Conservation (phyloP, 2,797 vertebrate species). For the Melanotaenia nigrans region DNA sequence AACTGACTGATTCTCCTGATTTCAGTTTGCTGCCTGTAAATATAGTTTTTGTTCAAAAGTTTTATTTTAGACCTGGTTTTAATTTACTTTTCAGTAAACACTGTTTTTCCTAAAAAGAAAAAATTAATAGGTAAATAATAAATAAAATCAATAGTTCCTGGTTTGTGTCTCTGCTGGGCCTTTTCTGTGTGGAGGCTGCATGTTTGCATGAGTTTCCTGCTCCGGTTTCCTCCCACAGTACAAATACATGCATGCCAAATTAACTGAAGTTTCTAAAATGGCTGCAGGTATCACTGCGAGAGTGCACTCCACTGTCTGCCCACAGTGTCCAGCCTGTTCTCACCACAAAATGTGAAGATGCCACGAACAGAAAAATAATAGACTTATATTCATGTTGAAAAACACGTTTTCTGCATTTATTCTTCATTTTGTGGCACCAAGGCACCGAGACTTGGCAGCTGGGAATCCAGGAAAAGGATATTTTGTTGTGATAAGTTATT, state of each 20-base stretch:
- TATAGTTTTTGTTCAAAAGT: too few relatives aligned
- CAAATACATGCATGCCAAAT: constrained; percentile 8
- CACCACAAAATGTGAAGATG: background rate
- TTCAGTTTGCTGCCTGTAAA: too few relatives aligned
- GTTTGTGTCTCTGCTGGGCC: background rate
- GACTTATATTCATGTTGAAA: background rate
- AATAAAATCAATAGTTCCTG: background rate
- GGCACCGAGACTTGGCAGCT: background rate
- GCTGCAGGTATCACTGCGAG: constrained; percentile 1
- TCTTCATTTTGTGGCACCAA: background rate
- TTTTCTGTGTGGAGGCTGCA: background rate
- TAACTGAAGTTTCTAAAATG: constrained; percentile 8
- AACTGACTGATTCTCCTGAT: too few relatives aligned
- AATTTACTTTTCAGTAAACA: too few relatives aligned
- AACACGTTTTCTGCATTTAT: background rate
- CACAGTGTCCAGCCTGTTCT: background rate
- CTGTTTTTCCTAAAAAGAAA: too few relatives aligned
- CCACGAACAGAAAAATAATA: background rate
- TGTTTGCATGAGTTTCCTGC: constrained; percentile 12
- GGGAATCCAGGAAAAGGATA: background rate
- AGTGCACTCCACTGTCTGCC: background rate
- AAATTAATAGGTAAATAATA: too few relatives aligned
- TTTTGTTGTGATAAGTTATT: background rate
- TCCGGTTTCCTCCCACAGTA: constrained; percentile 8
- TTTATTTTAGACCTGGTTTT: too few relatives aligned